Conservation (phyloP, 2,113 vertebrate species). For the Lathamus discolor region DNA sequence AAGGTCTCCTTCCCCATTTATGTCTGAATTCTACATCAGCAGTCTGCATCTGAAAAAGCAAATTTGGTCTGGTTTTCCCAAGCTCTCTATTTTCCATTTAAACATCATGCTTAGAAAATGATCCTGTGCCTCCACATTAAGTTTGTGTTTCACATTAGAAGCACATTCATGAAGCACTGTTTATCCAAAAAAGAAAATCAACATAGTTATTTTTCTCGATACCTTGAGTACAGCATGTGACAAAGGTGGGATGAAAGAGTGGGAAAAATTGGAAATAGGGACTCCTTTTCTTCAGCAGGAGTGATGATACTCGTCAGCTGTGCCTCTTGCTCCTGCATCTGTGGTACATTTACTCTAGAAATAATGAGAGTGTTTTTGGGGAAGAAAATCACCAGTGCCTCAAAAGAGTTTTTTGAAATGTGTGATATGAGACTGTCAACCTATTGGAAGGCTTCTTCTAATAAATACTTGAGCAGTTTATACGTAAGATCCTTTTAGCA, state of each 20-base stretch:
- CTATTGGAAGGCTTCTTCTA: background rate
- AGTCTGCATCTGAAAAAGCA: background rate
- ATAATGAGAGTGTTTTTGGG: background rate
- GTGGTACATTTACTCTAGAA: background rate
- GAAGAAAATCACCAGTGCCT: background rate
- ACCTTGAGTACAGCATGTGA: background rate
- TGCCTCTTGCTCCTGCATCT: background rate
- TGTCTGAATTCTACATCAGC: slow-evolving; percentile 2
- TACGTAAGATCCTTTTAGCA: background rate
- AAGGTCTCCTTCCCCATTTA: background rate
- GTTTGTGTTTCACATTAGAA: background rate
- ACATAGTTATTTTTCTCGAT: background rate
- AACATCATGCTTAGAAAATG: background rate
- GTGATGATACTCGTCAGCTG: background rate
- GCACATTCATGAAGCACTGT: background rate
- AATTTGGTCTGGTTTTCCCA: slow-evolving; percentile 1
- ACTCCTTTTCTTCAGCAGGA: background rate
- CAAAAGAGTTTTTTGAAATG: background rate
- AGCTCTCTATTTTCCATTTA: background rate
- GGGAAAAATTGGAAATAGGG: background rate
- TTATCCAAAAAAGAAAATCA: background rate
- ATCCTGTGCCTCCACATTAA: background rate
- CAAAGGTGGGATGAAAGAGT: background rate
- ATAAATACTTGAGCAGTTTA: background rate
- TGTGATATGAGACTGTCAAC: background rate